Conservation (phyloP, 1,140 invertebrate genomes). For the Centruroides sculpturatus region DNA sequence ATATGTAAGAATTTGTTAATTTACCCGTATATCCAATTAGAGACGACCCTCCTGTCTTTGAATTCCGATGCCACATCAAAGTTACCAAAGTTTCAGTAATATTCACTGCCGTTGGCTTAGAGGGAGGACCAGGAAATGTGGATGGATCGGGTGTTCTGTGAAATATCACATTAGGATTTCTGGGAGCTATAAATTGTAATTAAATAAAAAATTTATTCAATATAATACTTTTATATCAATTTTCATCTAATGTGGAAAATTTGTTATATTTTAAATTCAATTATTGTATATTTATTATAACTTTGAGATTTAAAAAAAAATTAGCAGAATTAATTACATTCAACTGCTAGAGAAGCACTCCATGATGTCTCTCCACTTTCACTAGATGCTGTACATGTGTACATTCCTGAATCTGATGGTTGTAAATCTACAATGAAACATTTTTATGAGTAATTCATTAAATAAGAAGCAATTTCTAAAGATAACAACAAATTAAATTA, state of each 20-base stretch:
- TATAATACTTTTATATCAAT: too few relatives aligned
- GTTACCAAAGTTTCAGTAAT: conserved; percentile 59
- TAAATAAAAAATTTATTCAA: background rate
- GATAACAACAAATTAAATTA: too few relatives aligned
- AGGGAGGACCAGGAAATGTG: conserved; percentile 52
- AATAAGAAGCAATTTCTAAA: too few relatives aligned
- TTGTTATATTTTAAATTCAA: background rate
- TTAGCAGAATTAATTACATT: conserved; percentile 23
- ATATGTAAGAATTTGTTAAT: background rate
- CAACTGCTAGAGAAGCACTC: conserved; percentile 55
- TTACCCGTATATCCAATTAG: conserved; percentile 51
- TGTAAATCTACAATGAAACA: conserved; percentile 6
- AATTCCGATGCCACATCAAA: conserved; percentile 57
- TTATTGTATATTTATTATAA: conserved; percentile 40
- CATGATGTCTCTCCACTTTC: conserved; percentile 71
- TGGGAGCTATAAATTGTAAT: conserved; percentile 6
- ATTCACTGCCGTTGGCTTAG: conserved; percentile 56
- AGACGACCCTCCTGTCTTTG: conserved; percentile 52
- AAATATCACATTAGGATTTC: conserved; percentile 62
- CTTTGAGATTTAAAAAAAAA: too few relatives aligned
- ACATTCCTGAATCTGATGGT: conserved; percentile 49
- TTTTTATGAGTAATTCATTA: too few relatives aligned
- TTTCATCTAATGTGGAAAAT: background rate
- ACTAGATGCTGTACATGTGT: conserved; percentile 66
- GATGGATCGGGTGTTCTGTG: conserved; percentile 59